Base-by-base conservation (phyloP, 2,797 vertebrate species). In the Urocyon cinereoargenteus region DNA sequence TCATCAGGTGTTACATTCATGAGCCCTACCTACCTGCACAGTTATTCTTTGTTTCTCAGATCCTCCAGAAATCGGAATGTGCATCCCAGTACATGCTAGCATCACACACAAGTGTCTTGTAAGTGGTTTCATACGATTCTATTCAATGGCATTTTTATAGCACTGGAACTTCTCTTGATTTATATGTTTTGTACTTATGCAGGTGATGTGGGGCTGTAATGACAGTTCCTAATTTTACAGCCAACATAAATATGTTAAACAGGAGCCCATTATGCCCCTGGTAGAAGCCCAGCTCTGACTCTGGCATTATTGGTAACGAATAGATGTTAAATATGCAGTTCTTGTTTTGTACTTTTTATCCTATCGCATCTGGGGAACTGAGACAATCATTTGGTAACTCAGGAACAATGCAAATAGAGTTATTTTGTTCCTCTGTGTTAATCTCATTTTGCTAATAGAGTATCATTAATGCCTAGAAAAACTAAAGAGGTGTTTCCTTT, bases 151-250 rank as follows among this genome's bases (percentile, higher is more conserved):
- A 96, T 97, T 98, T 98, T 98, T 97, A 98, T 70, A 90, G 81
- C 81, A 86, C 82, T 84, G 90, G 87, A 97, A 97, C 88, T 91
- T 94, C 86, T 95, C 78, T 85, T 91, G 96, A 98, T 98, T 98
- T 98, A 97, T 96, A 85, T 92, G 73, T 95, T 97, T 97, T 98
- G 86, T 86, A 96, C 95, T 98, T 94, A 96, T 18, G 75, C 90
- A 98, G 97, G 97, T 98, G 98, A 98, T 92, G 86, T 92, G 87
- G 31, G 59, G 75, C 94, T 98, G 85, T 95, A 98, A 98, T 89
- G 97, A 97, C 90, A 97, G 94, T 93, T 98, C 81, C 93, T 98
- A 98, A 98, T 98, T 98, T 98, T 98, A 98, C n/a, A 98, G 77
- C 87, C 94, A 97, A 24, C 62, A 98, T 98, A 98, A 98, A 98